Conservation (phyloP, 2,797 vertebrate genomes). For the Gadopsis marmoratus region DNA sequence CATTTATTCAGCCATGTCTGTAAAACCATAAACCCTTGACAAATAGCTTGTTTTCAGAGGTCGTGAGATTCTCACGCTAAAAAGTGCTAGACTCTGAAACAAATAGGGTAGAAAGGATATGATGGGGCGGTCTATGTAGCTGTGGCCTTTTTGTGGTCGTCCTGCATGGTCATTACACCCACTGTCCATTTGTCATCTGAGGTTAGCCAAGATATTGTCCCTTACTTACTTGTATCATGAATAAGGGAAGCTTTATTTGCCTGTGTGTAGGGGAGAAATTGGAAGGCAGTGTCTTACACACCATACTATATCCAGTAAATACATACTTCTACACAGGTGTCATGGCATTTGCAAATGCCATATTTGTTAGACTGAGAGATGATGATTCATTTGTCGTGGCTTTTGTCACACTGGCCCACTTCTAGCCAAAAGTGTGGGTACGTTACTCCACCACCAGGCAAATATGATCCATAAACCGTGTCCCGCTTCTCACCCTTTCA, state of each 20-base stretch:
- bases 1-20: constrained; percentile 26
- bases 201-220: constrained; percentile 54
- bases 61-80: constrained; percentile 58
- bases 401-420: background rate
- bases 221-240: constrained; percentile 43
- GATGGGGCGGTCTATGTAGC: constrained; percentile 52
- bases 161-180: constrained; percentile 74
- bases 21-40: constrained; percentile 48
- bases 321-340: background rate
- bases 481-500: background rate
- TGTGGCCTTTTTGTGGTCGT: constrained; percentile 62
- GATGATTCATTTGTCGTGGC: constrained; percentile 11
- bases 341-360: background rate
- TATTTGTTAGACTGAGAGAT: background rate
- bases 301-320: background rate
- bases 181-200: constrained; percentile 69
- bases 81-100: constrained; percentile 44
- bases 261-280: constrained; percentile 5
- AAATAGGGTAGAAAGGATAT: constrained; percentile 50
- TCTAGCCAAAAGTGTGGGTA: background rate
- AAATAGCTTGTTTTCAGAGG: constrained; percentile 40
- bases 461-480: background rate
- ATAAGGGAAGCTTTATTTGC: constrained; percentile 25
- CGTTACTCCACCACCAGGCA: too few species aligned
- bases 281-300: constrained; percentile 10